Conservation (phyloP, 1,140 invertebrate species). For the Brachionus angularis region DNA sequence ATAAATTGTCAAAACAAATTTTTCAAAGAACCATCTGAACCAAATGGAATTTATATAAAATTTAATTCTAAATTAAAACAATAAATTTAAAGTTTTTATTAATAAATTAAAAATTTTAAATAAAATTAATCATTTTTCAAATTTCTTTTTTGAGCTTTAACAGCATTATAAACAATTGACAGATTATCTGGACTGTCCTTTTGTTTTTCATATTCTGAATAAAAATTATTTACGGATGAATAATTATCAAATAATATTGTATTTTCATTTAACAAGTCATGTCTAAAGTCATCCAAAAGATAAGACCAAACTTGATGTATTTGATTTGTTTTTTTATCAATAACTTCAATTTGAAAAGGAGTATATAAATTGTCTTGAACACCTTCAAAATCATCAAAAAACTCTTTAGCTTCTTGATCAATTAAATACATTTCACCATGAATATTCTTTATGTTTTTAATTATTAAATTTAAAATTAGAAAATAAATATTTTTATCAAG, state of each 20-base stretch:
- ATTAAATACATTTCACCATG: constrained; percentile 36
- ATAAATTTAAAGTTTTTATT: no score
- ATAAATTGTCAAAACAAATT: no score
- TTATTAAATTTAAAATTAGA: no score
- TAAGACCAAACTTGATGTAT: neutral
- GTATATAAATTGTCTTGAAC: constrained; percentile 41
- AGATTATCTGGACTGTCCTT: constrained; percentile 17
- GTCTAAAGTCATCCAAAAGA: constrained; percentile 25
- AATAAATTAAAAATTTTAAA: no score
- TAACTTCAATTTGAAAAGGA: constrained; percentile 8
- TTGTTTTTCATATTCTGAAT: neutral
- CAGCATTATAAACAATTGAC: neutral
- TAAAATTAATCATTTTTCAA: no score
- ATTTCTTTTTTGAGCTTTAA: no score
- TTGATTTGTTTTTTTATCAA: constrained; percentile 31
- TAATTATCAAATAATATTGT: constrained; percentile 24
- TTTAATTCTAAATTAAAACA: no score
- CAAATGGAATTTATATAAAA: no score
- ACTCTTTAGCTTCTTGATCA: constrained; percentile 39
- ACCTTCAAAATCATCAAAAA: constrained; percentile 30
- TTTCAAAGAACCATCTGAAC: no score
- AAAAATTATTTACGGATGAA: constrained; percentile 3
- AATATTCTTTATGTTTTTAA: neutral
- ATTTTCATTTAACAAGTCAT: constrained; percentile 1
- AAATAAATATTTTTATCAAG: no score